Percentiles rank a stretch among this genome's conserved stretches.
These are phyloP conservation scores for Grammomys surdaster DNA, from an alignment of 2,113 vertebrate species.

Conservation along the genomic window DNA sequence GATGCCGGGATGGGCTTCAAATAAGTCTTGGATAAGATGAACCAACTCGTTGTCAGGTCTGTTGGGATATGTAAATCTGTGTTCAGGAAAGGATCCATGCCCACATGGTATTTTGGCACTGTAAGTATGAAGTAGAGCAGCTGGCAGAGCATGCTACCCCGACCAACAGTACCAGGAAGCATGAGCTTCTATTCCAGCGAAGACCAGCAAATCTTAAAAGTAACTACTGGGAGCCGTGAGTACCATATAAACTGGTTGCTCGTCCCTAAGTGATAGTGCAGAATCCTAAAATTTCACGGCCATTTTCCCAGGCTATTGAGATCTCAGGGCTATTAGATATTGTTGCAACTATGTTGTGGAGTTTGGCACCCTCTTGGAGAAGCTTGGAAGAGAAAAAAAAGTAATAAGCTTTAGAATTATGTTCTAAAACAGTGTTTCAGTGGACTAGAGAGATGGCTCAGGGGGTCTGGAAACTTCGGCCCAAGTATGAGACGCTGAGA, in stretches of 20 bases:
- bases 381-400: slow-evolving; percentile 17
- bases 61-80: background rate
- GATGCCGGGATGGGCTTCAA: slow-evolving; percentile 37
- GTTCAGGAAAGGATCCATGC: background rate
- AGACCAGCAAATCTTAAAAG: background rate
- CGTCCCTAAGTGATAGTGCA: background rate
- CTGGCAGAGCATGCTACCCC: background rate
- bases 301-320: slow-evolving; percentile 30
- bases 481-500: background rate
- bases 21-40: background rate
- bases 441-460: background rate
- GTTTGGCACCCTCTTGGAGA: background rate
- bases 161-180: background rate
- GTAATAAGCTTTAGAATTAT: background rate
- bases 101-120: background rate
- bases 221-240: background rate
- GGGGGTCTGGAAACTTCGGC: background rate
- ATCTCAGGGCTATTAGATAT: background rate
- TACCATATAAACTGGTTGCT: background rate
- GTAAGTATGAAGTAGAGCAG: background rate
- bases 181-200: background rate
- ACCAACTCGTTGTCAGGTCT: background rate
- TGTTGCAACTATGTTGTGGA: background rate
- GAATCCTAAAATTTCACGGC: background rate
- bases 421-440: background rate